Evolutionary conservation across 92 coral and sea anemone genomes (phyloP).

Genomic region (Phenganax marumi): DNA sequence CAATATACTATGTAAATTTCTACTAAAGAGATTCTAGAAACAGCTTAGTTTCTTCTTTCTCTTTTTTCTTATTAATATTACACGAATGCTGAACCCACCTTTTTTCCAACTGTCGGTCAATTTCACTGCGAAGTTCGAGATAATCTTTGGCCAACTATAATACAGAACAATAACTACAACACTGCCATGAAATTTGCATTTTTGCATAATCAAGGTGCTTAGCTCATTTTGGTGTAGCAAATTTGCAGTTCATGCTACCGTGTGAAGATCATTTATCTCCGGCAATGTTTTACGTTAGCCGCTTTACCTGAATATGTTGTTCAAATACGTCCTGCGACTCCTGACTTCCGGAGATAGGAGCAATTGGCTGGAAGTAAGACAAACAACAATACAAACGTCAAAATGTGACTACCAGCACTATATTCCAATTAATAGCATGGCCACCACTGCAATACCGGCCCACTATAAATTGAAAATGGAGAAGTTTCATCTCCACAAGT

Average conservation of each 20-base stretch:
- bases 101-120: conserved; percentile 5
- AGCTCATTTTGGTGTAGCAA: not conserved
- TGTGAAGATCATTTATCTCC: no score
- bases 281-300: not conserved
- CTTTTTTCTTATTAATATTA: no score
- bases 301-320: conserved; percentile 61
- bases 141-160: conserved; percentile 25
- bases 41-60: no score
- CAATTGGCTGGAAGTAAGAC: conserved; percentile 62
- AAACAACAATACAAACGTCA: not conserved
- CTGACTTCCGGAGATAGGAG: conserved; percentile 67
- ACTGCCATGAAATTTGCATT: not conserved
- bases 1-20: no score
- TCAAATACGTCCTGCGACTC: conserved; percentile 65
- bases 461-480: not conserved
- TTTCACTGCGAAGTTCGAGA: conserved; percentile 34
- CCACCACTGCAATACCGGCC: no score
- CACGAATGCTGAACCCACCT: conserved; percentile 57
- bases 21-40: not conserved
- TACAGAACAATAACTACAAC: not conserved
- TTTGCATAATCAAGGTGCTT: not conserved
- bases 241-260: no score
- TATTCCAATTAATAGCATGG: no score
- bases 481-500: not conserved
- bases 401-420: not conserved